These are phyloP conservation scores for Galerucella calmariensis DNA, from an alignment of 2,888 invertebrate genomes.

Conservation along the genomic window DNA sequence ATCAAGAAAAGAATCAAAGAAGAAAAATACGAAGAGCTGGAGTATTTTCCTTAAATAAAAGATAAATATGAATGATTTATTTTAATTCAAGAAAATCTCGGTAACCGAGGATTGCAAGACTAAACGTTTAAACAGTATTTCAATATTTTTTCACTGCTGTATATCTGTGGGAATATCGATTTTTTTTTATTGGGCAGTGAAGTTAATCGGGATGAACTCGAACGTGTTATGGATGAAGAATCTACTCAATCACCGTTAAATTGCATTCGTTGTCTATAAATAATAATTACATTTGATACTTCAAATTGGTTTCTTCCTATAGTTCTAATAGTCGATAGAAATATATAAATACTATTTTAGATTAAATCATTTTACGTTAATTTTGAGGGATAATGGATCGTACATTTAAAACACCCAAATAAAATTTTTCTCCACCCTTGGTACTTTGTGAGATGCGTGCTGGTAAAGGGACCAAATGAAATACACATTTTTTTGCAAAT, in stretches of 20 bases:
- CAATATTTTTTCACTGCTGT: neutral
- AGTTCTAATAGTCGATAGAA: neutral
- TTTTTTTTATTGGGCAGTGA: slow-evolving; percentile 17
- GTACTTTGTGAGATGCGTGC: too few species aligned
- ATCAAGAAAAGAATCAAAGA: too few species aligned
- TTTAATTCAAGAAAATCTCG: too few species aligned
- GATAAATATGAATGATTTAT: too few species aligned
- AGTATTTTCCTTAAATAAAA: too few species aligned
- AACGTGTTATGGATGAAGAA: slow-evolving; percentile 35
- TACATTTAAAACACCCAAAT: too few species aligned
- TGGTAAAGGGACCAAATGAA: too few species aligned
- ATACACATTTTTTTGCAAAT: too few species aligned
- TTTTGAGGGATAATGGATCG: too few species aligned
- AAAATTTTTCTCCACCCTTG: too few species aligned
- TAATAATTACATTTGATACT: slow-evolving; percentile 26
- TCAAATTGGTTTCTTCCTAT: slow-evolving; percentile 10
- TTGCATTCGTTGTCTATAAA: slow-evolving; percentile 13
- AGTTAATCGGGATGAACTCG: slow-evolving; percentile 28
- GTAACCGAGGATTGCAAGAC: too few species aligned
- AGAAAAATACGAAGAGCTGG: too few species aligned
- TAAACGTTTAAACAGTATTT: neutral
- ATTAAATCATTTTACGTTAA: neutral
- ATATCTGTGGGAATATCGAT: neutral
- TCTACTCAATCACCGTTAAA: slow-evolving; percentile 34
- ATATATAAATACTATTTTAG: neutral